Base-by-base conservation (phyloP, 2,113 vertebrate genomes). In the Xiphorhynchus elegans region DNA sequence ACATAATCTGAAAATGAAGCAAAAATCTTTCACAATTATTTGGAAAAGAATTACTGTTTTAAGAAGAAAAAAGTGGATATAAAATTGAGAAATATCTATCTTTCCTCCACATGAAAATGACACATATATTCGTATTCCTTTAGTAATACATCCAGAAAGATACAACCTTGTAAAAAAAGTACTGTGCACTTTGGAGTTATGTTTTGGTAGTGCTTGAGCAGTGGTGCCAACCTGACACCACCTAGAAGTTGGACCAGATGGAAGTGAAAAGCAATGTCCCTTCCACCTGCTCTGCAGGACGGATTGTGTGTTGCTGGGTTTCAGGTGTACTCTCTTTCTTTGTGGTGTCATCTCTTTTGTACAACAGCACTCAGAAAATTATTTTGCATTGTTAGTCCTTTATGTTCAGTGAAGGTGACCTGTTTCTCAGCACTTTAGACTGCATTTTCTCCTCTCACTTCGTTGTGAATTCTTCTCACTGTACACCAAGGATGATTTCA, bases 391-490 rank as follows among this genome's bases (percentile, higher is more conserved):
- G 1, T 31, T 52, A 39, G 44, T 81, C 20, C 69, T 87, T 80
- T 60, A 53, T 84, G 26, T 31, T 18, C 64, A 46, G 81, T 46
- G 58, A 88, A 94, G 40, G n/a, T 59, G 73, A 96, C 83, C 83
- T 92, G 63, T 90, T 95, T 96, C 84, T 52, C 40, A 87, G 21
- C 33, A 49, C 37, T 82, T 84, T 5, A 82, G 63, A 58, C 37
- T 60, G 26, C 24, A 19, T 92, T 95, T 92, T 78, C 56, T 90
- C 84, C 33, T 64, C 35, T 93, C 37, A 83, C 42, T 80, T 75
- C 37, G 70, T 56, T 91, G 55, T 53, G 66, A 94, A 66, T 84
- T 15, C 39, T 88, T 95, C 53, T 83, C 63, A 40, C 52, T 63
- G 16, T 60, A 37, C 46, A 66, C 28, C 1, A 4, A 20, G 35